Conservation (phyloP, 2,113 vertebrate genomes). For the Mustela lutreola region DNA sequence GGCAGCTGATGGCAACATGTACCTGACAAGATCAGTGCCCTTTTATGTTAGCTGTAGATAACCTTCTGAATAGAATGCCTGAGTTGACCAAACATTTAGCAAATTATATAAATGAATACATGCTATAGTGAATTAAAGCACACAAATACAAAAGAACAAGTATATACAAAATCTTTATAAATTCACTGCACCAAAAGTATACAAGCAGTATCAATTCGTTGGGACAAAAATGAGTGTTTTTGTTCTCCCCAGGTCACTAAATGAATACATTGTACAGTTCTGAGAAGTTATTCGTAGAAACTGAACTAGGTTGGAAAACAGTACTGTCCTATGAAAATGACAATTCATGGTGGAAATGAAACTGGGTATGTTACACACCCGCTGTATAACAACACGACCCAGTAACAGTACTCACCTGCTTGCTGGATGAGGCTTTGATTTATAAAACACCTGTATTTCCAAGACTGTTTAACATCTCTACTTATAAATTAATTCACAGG, state of each 20-base stretch:
- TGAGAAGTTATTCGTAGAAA: constrained; percentile 28
- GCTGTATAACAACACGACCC: constrained; percentile 17
- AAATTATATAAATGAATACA: background rate
- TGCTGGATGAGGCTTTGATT: constrained; percentile 78
- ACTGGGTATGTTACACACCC: constrained; percentile 75
- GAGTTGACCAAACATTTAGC: background rate
- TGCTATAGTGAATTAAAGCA: constrained; percentile 21
- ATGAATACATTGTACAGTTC: constrained; percentile 56
- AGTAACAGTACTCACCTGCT: constrained; percentile 61
- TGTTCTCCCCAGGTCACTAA: constrained; percentile 44
- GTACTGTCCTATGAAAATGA: background rate
- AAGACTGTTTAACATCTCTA: constrained; percentile 59
- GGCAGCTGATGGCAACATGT: background rate
- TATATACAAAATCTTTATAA: constrained; percentile 79
- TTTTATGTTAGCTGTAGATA: background rate
- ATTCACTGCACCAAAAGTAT: constrained; percentile 67
- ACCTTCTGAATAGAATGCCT: background rate
- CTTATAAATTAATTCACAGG: constrained; percentile 85
- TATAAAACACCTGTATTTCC: constrained; percentile 23
- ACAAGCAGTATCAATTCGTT: constrained; percentile 58
- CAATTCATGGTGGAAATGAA: constrained; percentile 67
- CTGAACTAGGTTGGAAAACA: constrained; percentile 19
- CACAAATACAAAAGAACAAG: constrained; percentile 28
- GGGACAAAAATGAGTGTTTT: constrained; percentile 54
- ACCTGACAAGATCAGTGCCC: background rate